A percentile compares a stretch with the other conserved stretches of the same genome.
Conservation (phyloP, 2,113 vertebrate genomes). For the Miniopterus natalensis region DNA sequence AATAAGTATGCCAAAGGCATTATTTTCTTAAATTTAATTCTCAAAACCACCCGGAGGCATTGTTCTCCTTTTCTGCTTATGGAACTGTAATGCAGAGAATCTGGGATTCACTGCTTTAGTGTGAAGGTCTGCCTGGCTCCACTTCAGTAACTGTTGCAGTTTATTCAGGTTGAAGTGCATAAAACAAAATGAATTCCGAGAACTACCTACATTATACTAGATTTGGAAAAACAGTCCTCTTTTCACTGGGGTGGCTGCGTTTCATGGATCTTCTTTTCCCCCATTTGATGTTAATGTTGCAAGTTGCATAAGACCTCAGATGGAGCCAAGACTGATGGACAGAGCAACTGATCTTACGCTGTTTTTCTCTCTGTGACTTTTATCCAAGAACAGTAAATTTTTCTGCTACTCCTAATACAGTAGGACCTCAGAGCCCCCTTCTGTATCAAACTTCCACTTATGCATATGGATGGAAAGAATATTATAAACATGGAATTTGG, state of each 20-base stretch:
- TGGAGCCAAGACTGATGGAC: not conserved
- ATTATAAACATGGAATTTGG: not conserved
- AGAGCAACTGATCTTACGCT: not conserved
- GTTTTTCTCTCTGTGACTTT: not conserved
- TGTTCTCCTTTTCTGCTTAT: constrained; percentile 43
- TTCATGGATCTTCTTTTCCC: not conserved
- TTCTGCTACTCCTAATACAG: constrained; percentile 12
- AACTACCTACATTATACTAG: not conserved
- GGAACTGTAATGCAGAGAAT: not conserved
- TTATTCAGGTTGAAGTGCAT: constrained; percentile 7
- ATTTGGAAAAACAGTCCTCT: constrained; percentile 34
- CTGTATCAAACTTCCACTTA: not conserved
- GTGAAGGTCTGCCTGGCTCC: not conserved
- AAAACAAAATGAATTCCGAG: constrained; percentile 12
- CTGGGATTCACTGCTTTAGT: not conserved
- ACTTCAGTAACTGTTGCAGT: constrained; percentile 17
- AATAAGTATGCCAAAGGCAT: constrained; percentile 21
- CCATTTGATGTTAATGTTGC: not conserved
- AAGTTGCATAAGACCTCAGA: not conserved
- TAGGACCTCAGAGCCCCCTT: not conserved
- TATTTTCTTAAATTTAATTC: constrained; percentile 37
- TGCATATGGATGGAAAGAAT: not conserved
- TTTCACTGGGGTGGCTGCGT: constrained; percentile 13
- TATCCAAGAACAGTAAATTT: constrained; percentile 18
- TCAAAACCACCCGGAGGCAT: not conserved